These are phyloP conservation scores for Chromobotia macracanthus DNA, from an alignment of 2,797 vertebrate genomes.

Conservation along the genomic window DNA sequence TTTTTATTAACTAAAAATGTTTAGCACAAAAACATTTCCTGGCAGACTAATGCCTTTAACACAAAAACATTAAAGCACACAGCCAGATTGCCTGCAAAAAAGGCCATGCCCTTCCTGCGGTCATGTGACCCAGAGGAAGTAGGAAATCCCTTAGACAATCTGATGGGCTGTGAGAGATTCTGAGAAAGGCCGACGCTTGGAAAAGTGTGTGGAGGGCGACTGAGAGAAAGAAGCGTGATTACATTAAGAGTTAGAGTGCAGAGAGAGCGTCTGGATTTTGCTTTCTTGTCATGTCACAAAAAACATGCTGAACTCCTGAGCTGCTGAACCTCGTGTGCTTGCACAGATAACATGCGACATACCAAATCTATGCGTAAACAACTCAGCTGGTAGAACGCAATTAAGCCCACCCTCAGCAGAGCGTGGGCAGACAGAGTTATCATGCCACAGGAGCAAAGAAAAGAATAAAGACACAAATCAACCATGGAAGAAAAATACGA, in stretches of 20 bases:
- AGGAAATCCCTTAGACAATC: constrained; percentile 72
- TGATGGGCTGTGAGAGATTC: too few relatives aligned
- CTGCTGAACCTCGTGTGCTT: constrained; percentile 14
- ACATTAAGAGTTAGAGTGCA: constrained; percentile 4
- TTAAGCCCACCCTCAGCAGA: constrained; percentile 31
- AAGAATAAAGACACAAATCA: constrained; percentile 39
- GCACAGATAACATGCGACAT: constrained; percentile 7
- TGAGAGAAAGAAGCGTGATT: neutral
- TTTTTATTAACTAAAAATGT: neutral
- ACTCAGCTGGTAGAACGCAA: constrained; percentile 29
- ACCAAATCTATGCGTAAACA: constrained; percentile 42
- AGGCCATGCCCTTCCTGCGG: constrained; percentile 79
- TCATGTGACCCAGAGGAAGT: constrained; percentile 71
- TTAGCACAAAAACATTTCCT: constrained; percentile 6
- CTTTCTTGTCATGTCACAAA: constrained; percentile 24
- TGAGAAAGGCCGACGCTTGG: constrained; percentile 31
- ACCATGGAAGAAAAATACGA: constrained; percentile 28
- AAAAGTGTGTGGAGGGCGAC: neutral
- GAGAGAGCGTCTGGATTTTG: neutral
- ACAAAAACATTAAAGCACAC: constrained; percentile 32
- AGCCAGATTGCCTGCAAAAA: constrained; percentile 65
- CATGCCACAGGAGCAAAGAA: constrained; percentile 16
- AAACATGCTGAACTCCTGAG: constrained; percentile 38
- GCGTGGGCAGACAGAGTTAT: constrained; percentile 28
- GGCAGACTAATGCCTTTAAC: constrained; percentile 20